These are phyloP conservation scores for Acanthosepion lycidas DNA, from an alignment of 2,888 invertebrate genomes.

Conservation along the genomic window DNA sequence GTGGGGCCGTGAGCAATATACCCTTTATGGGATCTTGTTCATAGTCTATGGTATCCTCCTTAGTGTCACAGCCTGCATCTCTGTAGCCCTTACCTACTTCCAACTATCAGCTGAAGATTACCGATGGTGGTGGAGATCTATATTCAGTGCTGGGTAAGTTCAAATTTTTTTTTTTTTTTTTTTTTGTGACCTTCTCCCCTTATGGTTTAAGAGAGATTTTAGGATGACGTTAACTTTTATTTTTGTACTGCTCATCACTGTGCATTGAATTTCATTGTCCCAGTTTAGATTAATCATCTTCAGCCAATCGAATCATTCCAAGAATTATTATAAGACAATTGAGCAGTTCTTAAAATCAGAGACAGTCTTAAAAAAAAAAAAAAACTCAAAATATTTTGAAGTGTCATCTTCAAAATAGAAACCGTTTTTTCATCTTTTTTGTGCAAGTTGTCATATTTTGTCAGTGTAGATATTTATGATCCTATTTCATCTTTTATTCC, in stretches of 20 bases:
- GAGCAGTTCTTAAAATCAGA: too few species aligned
- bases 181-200: not conserved
- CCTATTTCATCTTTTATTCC: too few species aligned
- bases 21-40: conserved; percentile 76
- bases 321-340: too few species aligned
- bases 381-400: too few species aligned
- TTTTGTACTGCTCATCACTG: not conserved
- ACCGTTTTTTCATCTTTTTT: too few species aligned
- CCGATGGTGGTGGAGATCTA: conserved; percentile 78
- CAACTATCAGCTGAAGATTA: conserved; percentile 77
- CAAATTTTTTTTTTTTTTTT: not conserved
- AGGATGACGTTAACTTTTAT: too few species aligned
- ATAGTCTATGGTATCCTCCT: conserved; percentile 77
- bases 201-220: not conserved
- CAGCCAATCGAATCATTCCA: too few species aligned
- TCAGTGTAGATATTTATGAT: too few species aligned
- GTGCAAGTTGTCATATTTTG: too few species aligned
- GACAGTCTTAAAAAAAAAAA: too few species aligned
- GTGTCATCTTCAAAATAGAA: too few species aligned
- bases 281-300: too few species aligned
- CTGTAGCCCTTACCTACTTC: conserved; percentile 77
- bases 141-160: conserved; percentile 77
- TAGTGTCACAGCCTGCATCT: conserved; percentile 77
- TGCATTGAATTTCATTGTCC: not conserved
- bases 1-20: conserved; percentile 78